Percentiles rank a stretch among this genome's conserved stretches.
phyloP scores from a whole-genome alignment of 2,888 invertebrate species.

The Ephialtes manifestator region DNA sequence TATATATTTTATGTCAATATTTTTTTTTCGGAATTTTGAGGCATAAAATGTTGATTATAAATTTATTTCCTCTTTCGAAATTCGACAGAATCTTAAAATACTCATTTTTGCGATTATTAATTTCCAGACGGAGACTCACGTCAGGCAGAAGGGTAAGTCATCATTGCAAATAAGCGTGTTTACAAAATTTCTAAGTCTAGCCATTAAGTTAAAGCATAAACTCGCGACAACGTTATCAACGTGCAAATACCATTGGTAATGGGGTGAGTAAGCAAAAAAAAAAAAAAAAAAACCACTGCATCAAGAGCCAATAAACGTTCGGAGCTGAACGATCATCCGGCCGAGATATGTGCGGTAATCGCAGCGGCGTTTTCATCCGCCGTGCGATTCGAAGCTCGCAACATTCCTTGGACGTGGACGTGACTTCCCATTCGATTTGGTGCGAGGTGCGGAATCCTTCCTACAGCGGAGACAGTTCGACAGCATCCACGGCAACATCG shows the following conservation, averaged over 20 bases:
- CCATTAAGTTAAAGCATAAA: slow-evolving; percentile 39
- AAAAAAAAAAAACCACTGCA: slow-evolving; percentile 40
- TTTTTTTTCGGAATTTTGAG: too few species aligned
- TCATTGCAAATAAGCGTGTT: slow-evolving; percentile 34
- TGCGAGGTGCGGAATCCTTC: slow-evolving; percentile 18
- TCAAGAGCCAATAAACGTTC: slow-evolving; percentile 46
- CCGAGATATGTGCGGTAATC: slow-evolving; percentile 35
- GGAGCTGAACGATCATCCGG: slow-evolving; percentile 22
- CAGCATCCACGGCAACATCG: background rate
- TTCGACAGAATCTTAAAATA: slow-evolving; percentile 2
- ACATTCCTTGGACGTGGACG: background rate
- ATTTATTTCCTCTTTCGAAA: too few species aligned
- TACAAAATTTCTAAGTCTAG: slow-evolving; percentile 26
- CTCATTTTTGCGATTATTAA: slow-evolving; percentile 34
- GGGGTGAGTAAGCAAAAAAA: slow-evolving; percentile 59
- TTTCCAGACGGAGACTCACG: slow-evolving; percentile 83
- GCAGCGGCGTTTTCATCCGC: background rate
- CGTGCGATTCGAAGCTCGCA: slow-evolving; percentile 19
- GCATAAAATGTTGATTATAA: too few species aligned
- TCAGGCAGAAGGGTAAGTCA: slow-evolving; percentile 84
- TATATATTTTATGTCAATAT: too few species aligned
- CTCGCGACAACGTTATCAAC: slow-evolving; percentile 47
- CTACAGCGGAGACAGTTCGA: background rate
- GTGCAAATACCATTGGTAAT: slow-evolving; percentile 33
- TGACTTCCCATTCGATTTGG: slow-evolving; percentile 1